Evolutionary conservation across 2,888 invertebrate species (phyloP).

Genomic region (Plagiodera versicolora): DNA sequence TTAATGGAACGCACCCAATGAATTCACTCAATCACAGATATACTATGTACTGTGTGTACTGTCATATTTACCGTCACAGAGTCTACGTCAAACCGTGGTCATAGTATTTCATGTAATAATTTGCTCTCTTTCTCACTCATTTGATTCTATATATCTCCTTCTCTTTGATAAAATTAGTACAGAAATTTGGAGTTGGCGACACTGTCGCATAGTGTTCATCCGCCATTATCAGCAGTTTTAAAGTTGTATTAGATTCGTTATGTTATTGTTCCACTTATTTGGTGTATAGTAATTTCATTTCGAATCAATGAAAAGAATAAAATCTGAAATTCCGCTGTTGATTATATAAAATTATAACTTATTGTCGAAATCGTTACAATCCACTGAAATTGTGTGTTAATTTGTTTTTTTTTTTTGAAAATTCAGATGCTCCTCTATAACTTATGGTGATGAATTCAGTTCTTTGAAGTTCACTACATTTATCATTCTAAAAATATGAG

Average conservation of each 20-base stretch:
- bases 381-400: conserved; percentile 6
- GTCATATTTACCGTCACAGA: too few relatives aligned
- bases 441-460: conserved; percentile 16
- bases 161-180: too few relatives aligned
- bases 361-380: neutral
- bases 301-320: neutral
- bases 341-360: neutral
- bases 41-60: too few relatives aligned
- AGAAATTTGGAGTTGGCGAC: neutral
- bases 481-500: conserved; percentile 47
- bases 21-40: too few relatives aligned
- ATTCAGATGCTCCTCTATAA: conserved; percentile 30
- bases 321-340: neutral
- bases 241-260: conserved; percentile 31
- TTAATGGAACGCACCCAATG: too few relatives aligned
- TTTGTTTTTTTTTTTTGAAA: conserved; percentile 8
- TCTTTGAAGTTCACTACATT: conserved; percentile 15
- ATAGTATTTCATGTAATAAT: too few relatives aligned
- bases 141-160: too few relatives aligned
- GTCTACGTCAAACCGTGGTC: too few relatives aligned
- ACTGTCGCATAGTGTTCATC: conserved; percentile 25
- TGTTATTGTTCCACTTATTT: neutral
- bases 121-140: too few relatives aligned
- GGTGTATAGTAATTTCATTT: neutral
- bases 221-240: conserved; percentile 36